Evolutionary conservation across 2,113 vertebrate genomes (phyloP).

Genomic region (Hypomesus transpacificus): DNA sequence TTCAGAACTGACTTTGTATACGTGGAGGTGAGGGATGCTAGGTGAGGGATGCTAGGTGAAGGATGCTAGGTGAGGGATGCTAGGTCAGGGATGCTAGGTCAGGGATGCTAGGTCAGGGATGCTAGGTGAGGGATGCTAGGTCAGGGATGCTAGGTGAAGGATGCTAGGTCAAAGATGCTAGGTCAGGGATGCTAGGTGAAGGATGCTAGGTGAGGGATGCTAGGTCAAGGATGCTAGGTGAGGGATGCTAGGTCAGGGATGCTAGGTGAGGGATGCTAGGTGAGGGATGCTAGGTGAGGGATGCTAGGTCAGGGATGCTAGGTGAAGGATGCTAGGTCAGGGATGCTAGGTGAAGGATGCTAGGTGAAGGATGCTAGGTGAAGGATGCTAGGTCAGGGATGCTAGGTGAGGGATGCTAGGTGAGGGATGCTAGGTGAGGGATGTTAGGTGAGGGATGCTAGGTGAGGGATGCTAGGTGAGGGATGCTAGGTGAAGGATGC

Average conservation of each 20-base stretch:
- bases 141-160: conserved; percentile 1
- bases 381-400: conserved; percentile 1
- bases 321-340: neutral
- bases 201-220: neutral
- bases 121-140: neutral
- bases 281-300: conserved; percentile 3
- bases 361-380: neutral
- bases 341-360: neutral
- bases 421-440: conserved; percentile 3
- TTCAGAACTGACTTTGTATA: neutral
- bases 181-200: neutral
- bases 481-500: neutral
- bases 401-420: neutral
- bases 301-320: neutral
- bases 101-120: conserved; percentile 2
- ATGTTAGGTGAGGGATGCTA: neutral
- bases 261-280: neutral
- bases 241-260: conserved; percentile 2
- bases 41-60: neutral
- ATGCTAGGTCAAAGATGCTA: neutral
- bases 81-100: neutral
- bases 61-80: neutral
- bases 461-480: neutral
- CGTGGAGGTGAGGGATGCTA: conserved; percentile 1
- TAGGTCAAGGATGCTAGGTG: neutral